Conservation (phyloP, 2,797 vertebrate genomes). For the Melanotaenia pygmaea region DNA sequence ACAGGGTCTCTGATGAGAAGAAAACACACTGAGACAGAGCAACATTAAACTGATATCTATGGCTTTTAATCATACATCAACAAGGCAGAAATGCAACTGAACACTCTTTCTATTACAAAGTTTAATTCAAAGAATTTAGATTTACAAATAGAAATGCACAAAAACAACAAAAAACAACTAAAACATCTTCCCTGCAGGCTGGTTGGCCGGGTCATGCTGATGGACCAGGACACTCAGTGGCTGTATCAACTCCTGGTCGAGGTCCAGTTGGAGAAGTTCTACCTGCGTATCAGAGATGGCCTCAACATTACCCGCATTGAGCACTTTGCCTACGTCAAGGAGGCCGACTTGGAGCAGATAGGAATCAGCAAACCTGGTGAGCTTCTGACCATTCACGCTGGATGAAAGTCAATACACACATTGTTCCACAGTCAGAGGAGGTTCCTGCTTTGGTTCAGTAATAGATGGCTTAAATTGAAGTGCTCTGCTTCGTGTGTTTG, state of each 20-base stretch:
- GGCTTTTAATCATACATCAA: conserved; percentile 4
- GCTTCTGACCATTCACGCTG: conserved; percentile 10
- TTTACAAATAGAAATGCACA: not conserved
- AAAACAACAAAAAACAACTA: not conserved
- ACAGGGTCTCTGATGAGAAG: conserved; percentile 17
- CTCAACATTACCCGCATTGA: conserved; percentile 89
- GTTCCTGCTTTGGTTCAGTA: not conserved
- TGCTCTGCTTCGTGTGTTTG: not conserved
- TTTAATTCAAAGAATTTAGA: not conserved
- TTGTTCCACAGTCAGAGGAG: not conserved
- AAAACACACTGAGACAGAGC: conserved; percentile 3
- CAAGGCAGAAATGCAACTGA: conserved; percentile 4
- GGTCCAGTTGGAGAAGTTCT: conserved; percentile 90
- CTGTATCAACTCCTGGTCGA: conserved; percentile 86
- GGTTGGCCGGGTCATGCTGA: conserved; percentile 79
- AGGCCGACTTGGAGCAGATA: conserved; percentile 87
- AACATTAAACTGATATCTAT: not conserved
- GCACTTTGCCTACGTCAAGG: conserved; percentile 89
- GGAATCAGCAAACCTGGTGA: conserved; percentile 91
- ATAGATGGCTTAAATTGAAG: not conserved
- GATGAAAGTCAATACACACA: not conserved
- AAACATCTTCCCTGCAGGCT: conserved; percentile 16
- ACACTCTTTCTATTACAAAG: not conserved
- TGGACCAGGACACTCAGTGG: conserved; percentile 88
- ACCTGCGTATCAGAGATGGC: conserved; percentile 85